phyloP scores from a whole-genome alignment of 2,888 invertebrate genomes.

The Fragum fragum region DNA sequence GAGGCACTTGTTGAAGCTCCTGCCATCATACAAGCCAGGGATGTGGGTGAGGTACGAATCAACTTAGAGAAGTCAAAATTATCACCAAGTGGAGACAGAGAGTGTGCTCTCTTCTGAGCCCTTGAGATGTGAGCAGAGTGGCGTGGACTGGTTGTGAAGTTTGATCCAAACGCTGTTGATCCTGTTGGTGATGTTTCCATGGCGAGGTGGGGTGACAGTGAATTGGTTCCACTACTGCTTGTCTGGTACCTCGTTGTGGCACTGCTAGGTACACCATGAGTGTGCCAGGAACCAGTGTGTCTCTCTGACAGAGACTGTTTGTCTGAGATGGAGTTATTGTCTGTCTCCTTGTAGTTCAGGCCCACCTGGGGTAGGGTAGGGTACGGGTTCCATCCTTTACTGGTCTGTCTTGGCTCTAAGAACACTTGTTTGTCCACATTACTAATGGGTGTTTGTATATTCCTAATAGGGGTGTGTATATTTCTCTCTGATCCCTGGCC shows the following conservation, averaged over 20 bases:
- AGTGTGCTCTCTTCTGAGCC: slow-evolving; percentile 81
- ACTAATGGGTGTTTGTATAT: slow-evolving; percentile 73
- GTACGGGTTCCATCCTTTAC: slow-evolving; percentile 81
- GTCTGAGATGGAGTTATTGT: slow-evolving; percentile 58
- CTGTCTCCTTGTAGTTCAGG: slow-evolving; percentile 51
- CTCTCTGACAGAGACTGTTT: slow-evolving; percentile 58
- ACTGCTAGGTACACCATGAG: slow-evolving; percentile 66
- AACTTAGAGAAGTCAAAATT: slow-evolving; percentile 85
- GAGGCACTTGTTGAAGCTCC: slow-evolving; percentile 81
- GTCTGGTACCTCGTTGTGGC: slow-evolving; percentile 75
- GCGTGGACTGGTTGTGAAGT: slow-evolving; percentile 82
- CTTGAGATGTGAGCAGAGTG: slow-evolving; percentile 82
- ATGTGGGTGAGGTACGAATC: slow-evolving; percentile 87
- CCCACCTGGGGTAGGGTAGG: slow-evolving; percentile 76
- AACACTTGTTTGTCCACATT: slow-evolving; percentile 77
- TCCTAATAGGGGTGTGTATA: slow-evolving; percentile 65
- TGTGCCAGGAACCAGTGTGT: slow-evolving; percentile 56
- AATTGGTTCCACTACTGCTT: slow-evolving; percentile 75
- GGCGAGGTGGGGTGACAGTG: slow-evolving; percentile 81
- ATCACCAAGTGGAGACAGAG: slow-evolving; percentile 84
- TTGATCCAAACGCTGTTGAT: slow-evolving; percentile 79
- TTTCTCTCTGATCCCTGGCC: slow-evolving; percentile 69
- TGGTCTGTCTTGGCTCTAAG: slow-evolving; percentile 77
- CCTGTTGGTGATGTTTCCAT: slow-evolving; percentile 80
- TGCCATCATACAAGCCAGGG: slow-evolving; percentile 82